These are phyloP conservation scores for Scarus forsteni DNA, from an alignment of 2,797 vertebrate genomes.

Conservation along the genomic window DNA sequence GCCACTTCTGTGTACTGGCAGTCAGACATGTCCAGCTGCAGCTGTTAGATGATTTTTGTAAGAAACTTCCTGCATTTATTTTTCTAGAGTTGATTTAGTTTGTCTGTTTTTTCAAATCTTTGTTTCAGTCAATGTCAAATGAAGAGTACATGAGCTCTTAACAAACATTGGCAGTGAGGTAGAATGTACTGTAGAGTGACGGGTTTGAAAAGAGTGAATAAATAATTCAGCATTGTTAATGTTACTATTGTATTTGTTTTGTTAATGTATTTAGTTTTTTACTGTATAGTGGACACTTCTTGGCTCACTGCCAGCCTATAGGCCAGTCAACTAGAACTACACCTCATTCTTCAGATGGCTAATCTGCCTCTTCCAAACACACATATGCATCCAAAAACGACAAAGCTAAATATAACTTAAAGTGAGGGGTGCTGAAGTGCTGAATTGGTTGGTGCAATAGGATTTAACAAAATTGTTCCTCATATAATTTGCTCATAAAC, in stretches of 20 bases:
- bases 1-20: too few relatives aligned
- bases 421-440: background rate
- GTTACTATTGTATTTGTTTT: slow-evolving; percentile 17
- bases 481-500: too few relatives aligned
- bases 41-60: too few relatives aligned
- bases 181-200: background rate
- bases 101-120: background rate
- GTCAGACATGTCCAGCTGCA: too few relatives aligned
- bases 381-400: slow-evolving; percentile 11
- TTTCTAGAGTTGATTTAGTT: too few relatives aligned
- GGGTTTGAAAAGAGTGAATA: background rate
- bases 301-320: slow-evolving; percentile 22
- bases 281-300: slow-evolving; percentile 12
- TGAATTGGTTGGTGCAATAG: too few relatives aligned
- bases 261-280: slow-evolving; percentile 25
- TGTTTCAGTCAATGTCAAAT: background rate
- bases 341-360: slow-evolving; percentile 40
- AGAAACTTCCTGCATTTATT: too few relatives aligned
- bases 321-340: slow-evolving; percentile 36
- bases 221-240: slow-evolving; percentile 30
- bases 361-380: background rate
- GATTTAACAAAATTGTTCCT: too few relatives aligned
- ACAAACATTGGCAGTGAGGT: background rate
- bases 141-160: background rate
- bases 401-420: background rate